Percentiles rank a stretch among this genome's conserved stretches.
Conservation (phyloP, 1,140 invertebrate genomes). For the Platorchestia sp. region DNA sequence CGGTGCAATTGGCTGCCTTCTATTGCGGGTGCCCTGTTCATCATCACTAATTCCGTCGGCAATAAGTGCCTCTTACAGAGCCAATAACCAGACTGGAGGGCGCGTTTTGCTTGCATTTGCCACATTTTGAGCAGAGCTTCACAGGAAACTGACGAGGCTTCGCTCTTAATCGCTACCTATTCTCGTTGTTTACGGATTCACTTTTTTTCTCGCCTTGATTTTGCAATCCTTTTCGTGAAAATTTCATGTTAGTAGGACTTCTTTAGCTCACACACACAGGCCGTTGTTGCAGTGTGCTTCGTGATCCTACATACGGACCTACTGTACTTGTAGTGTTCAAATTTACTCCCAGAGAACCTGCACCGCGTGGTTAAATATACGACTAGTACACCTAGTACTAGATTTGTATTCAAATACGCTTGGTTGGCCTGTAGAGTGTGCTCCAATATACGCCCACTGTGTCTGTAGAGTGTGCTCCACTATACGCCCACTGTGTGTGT, state of each 20-base stretch:
- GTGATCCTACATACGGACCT: no score
- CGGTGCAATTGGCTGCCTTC: constrained; percentile 10
- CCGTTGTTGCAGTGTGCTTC: background rate
- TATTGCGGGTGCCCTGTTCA: constrained; percentile 16
- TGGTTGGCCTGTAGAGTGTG: no score
- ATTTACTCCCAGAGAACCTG: background rate
- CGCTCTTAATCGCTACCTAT: background rate
- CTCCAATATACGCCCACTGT: no score
- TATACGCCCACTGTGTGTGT: no score
- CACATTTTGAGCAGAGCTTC: background rate
- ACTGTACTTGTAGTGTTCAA: no score
- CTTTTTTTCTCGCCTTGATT: background rate
- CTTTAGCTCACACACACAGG: background rate
- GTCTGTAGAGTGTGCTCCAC: no score
- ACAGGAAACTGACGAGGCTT: constrained; percentile 21
- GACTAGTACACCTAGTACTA: no score
- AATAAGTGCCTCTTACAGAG: constrained; percentile 11
- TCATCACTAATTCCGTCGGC: constrained; percentile 40
- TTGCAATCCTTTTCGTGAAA: background rate
- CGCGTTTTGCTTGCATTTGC: constrained; percentile 41
- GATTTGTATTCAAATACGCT: no score
- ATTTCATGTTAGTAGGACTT: background rate
- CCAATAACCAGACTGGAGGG: background rate
- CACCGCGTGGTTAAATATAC: background rate
- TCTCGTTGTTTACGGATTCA: background rate